Evolutionary conservation across 2,113 vertebrate species (phyloP), one percentile per base, ranked within the genome.

Genomic region (Xyrauchen texanus): DNA sequence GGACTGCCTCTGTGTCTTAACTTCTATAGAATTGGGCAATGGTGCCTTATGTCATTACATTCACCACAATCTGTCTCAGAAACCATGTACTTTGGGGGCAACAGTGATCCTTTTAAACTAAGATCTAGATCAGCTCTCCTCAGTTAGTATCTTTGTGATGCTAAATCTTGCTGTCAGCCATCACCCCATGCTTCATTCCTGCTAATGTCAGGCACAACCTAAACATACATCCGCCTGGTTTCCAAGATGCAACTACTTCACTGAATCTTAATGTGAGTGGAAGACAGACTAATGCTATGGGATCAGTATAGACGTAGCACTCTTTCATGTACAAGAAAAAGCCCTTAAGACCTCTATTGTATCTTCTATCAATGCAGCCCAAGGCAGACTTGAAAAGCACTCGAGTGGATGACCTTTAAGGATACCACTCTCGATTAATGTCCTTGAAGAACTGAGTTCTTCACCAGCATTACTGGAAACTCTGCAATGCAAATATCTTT

Each of bases 251-350:
- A 8, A 62, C 46, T 10, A 6, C n/a, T 4, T 21, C 47, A 4
- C 16, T 61, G 15, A 62, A 74, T 63, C 6, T 13, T 49, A 7
- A 63, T 60, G 34, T 0, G 4, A 13, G 45, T 0, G 6, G 13
- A 44, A 45, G 53, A 62, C 1, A 13, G 71, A 4, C 57, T 51
- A 74, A 74, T 34, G 10, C 71, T 62, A 5, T 62, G 45, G 11
- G 58, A 0, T 2, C 21, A 2, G 13, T 61, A 58, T 62, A 74
- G 57, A 13, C 15, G 51, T 74, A 15, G 53, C 55, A 62, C 55
- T 73, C 44, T 61, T 73, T 61, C 47, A 8, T 21, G 70, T 63
- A 51, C 10, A 13, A 62, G 58, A 47, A 74, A 21, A 74, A 63
- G 55, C 11, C 7, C 5, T 3, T 63, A 51, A 63, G 63, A 16